Base-by-base conservation (phyloP, 2,113 vertebrate species). In the Heloderma charlesbogerti region DNA sequence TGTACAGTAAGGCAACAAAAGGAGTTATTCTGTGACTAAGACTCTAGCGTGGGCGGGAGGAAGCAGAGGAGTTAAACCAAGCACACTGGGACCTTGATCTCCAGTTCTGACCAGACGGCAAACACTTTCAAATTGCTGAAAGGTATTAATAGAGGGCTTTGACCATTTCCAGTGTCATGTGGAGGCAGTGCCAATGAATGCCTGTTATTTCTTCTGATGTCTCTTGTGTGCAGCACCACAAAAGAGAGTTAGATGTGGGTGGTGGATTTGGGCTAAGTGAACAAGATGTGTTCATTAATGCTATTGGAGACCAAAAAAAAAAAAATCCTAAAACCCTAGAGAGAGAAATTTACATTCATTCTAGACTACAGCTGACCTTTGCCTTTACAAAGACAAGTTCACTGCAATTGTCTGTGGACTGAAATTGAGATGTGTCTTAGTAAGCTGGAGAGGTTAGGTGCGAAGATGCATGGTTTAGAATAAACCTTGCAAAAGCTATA, bases 111-210 rank as follows among this genome's bases (percentile, higher is more conserved):
- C 45, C 0, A 0, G 10, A 10, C 34, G 1, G 88, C 48, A 77
- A 0, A 0, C 15, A 0, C 74, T 1, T 20, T 15, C 84, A 31
- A 9, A 57, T 29, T 57, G n/a, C 48, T 83, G 78, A 51, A 94
- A 92, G 89, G 75, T 84, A 89, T 90, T 81, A 88, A 88, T 43
- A 51, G 75, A 80, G 51, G 40, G 25, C 87, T 69, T 88, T 67
- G 87, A 80, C 20, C 9, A 69, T 67, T 69, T 5, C 60, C 45
- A 63, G 4, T 67, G 4, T 67, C 67, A 27, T n/a, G 43, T 69
- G 63, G 60, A 48, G 40, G 57, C 16, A 29, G 43, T 18, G 10
- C 18, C 43, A 67, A 8, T 34, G 72, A 37, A 67, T 75, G 48
- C 34, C 25, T 29, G 10, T 48, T 71, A 40, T 57, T 57, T 57